Conservation (phyloP, 2,888 invertebrate species). For the Apotomis betuletana region DNA sequence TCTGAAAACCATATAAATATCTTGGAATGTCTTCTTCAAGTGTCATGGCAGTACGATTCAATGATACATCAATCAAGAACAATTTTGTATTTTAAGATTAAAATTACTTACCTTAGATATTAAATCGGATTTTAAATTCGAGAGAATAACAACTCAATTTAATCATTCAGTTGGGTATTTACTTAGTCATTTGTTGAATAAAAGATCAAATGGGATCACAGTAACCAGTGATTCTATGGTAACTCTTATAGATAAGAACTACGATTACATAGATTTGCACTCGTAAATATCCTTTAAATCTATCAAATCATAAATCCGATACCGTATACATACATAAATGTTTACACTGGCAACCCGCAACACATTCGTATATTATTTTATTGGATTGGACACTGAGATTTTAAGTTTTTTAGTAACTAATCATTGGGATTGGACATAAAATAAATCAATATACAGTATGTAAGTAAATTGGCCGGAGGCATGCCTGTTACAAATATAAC, state of each 20-base stretch:
- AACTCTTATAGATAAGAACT: too few relatives aligned
- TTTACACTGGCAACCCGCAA: constrained; percentile 30
- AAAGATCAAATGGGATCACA: too few relatives aligned
- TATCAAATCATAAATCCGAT: neutral
- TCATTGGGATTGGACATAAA: constrained; percentile 14
- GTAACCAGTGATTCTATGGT: too few relatives aligned
- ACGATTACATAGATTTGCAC: too few relatives aligned
- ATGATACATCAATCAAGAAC: constrained; percentile 1
- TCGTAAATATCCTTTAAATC: neutral
- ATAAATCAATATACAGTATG: constrained; percentile 1
- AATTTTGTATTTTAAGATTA: too few relatives aligned
- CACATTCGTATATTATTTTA: constrained; percentile 15
- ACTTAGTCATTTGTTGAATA: too few relatives aligned
- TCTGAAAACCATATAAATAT: constrained; percentile 43
- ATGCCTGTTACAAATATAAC: neutral
- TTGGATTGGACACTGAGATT: constrained; percentile 12
- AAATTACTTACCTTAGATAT: too few relatives aligned
- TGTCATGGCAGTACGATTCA: constrained; percentile 42
- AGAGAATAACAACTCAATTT: too few relatives aligned
- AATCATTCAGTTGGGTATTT: too few relatives aligned
- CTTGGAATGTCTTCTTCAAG: constrained; percentile 45
- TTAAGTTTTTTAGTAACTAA: constrained; percentile 17
- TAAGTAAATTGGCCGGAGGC: neutral
- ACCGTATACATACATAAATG: neutral
- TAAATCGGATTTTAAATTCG: too few relatives aligned